Conservation (phyloP, 2,888 invertebrate species). For the Ophion obscuratus region DNA sequence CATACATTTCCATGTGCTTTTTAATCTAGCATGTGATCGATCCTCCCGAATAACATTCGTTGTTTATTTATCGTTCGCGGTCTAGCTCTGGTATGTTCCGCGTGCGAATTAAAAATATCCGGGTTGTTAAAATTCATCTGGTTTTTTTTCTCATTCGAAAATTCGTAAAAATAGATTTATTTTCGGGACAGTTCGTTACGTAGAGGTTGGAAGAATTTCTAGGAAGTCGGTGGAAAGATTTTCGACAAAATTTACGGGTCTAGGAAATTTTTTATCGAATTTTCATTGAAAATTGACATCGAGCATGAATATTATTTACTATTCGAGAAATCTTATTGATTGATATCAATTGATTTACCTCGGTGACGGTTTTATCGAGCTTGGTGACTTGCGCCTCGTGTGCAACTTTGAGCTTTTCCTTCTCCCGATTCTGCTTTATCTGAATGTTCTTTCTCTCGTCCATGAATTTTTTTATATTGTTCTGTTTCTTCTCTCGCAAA, state of each 20-base stretch:
- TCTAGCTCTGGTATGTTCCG: no score
- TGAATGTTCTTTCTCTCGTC: constrained; percentile 86
- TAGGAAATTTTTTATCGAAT: neutral
- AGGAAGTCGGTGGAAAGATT: neutral
- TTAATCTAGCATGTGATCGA: neutral
- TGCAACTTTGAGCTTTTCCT: constrained; percentile 86
- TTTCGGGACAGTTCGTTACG: no score
- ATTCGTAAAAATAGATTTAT: no score
- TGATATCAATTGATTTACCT: constrained; percentile 76
- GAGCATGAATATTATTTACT: constrained; percentile 6
- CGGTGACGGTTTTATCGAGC: constrained; percentile 83
- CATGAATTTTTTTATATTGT: constrained; percentile 88
- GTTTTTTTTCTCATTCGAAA: no score
- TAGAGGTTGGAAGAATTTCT: no score
- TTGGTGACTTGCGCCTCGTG: constrained; percentile 86
- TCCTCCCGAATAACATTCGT: neutral
- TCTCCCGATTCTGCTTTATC: constrained; percentile 86
- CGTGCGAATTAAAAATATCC: neutral
- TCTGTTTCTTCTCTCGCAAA: constrained; percentile 87
- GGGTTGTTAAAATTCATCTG: no score
- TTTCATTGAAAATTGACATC: neutral
- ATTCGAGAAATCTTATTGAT: neutral
- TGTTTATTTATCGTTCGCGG: no score
- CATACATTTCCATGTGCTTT: neutral
- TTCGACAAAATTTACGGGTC: neutral